These are phyloP conservation scores for Ophioninae sp. DNA, from an alignment of 2,888 invertebrate genomes.

Conservation along the genomic window DNA sequence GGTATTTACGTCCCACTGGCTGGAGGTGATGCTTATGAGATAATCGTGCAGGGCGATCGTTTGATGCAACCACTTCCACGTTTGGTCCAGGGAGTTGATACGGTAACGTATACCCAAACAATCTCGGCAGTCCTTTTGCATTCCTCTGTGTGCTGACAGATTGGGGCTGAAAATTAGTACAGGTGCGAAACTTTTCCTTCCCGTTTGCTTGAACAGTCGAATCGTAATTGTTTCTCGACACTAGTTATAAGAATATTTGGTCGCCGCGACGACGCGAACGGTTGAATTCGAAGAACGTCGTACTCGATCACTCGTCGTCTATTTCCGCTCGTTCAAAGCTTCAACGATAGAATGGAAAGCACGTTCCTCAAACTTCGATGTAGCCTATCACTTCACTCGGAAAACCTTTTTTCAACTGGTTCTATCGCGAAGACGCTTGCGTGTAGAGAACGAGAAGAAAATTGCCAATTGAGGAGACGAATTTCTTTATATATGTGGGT, in stretches of 20 bases:
- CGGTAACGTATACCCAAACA: slow-evolving; percentile 95
- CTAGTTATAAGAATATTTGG: not conserved
- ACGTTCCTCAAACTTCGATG: not conserved
- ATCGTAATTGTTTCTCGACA: not conserved
- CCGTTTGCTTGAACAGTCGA: not conserved
- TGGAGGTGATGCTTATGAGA: slow-evolving; percentile 90
- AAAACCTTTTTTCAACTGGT: not conserved
- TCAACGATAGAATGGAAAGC: not conserved
- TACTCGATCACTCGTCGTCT: not conserved
- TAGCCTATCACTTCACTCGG: not conserved
- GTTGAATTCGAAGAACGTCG: not conserved
- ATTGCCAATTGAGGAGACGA: slow-evolving; percentile 44
- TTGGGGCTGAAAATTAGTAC: slow-evolving; percentile 68
- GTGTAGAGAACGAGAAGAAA: slow-evolving; percentile 24
- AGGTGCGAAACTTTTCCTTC: slow-evolving; percentile 16
- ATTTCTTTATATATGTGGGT: slow-evolving; percentile 60
- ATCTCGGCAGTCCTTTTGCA: slow-evolving; percentile 88
- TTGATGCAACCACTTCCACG: slow-evolving; percentile 97
- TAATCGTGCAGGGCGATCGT: slow-evolving; percentile 94
- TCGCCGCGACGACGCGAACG: not conserved
- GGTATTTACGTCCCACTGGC: slow-evolving; percentile 84
- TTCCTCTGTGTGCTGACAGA: slow-evolving; percentile 81
- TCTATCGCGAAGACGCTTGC: not conserved
- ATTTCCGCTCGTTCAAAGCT: not conserved
- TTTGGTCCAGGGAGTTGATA: slow-evolving; percentile 94